Percentiles rank a stretch among this genome's conserved stretches.
Evolutionary conservation across 1,140 invertebrate genomes (phyloP).

Genomic region (Micrasema longulum): DNA sequence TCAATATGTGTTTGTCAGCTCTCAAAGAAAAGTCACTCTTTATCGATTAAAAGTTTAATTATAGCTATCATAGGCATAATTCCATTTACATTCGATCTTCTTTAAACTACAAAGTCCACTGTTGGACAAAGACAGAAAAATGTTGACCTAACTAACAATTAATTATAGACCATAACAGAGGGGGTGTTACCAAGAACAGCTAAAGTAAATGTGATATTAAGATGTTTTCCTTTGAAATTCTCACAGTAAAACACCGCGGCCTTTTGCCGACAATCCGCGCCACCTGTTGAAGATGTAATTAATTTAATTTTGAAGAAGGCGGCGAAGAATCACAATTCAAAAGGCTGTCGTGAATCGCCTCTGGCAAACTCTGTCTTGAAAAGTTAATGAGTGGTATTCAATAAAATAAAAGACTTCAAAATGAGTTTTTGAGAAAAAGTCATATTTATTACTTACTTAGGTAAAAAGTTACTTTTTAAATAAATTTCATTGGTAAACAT

Average conservation of each 20-base stretch:
- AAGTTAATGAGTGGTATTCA: slow-evolving; percentile 18
- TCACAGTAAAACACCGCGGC: slow-evolving; percentile 14
- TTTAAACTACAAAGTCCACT: no score
- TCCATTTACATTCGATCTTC: no score
- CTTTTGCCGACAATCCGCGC: slow-evolving; percentile 19
- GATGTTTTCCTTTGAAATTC: slow-evolving; percentile 21
- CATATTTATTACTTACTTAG: neutral
- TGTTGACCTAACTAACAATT: no score
- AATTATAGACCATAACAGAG: no score
- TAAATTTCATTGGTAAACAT: no score
- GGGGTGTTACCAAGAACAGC: neutral
- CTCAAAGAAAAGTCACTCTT: no score
- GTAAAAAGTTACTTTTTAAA: no score
- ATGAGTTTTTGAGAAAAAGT: slow-evolving; percentile 6
- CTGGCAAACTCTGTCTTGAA: neutral
- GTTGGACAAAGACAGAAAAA: no score
- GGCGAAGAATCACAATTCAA: slow-evolving; percentile 23
- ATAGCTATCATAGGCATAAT: no score
- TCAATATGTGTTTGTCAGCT: no score
- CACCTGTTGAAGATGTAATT: slow-evolving; percentile 43
- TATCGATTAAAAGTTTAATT: no score
- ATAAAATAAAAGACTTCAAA: slow-evolving; percentile 1
- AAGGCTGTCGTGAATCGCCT: neutral
- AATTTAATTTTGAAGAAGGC: slow-evolving; percentile 43
- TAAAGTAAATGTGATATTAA: neutral